Percentiles rank a stretch among this genome's conserved stretches.
phyloP scores from a whole-genome alignment of 2,888 invertebrate genomes.

The Oligia strigilis region DNA sequence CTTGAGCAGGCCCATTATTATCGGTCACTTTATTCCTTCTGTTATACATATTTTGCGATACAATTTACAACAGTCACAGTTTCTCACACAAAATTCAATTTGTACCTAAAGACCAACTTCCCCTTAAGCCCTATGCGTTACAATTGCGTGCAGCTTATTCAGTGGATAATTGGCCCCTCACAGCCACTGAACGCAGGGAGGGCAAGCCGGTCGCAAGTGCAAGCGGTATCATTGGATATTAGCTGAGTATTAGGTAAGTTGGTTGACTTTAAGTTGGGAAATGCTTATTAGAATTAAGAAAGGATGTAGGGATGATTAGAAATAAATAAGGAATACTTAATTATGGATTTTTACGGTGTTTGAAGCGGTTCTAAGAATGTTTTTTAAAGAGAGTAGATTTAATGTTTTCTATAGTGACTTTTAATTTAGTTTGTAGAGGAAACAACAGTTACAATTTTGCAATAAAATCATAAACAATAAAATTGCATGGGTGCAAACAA shows the following conservation, averaged over 20 bases:
- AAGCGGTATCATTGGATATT: constrained; percentile 39
- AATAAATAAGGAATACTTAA: neutral
- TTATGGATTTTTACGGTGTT: neutral
- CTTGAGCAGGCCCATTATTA: neutral
- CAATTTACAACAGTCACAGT: neutral
- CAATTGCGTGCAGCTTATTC: constrained; percentile 60
- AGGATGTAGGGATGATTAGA: neutral
- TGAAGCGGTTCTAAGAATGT: neutral
- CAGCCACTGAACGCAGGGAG: constrained; percentile 53
- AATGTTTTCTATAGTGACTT: neutral
- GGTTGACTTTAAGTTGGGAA: neutral
- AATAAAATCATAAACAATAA: neutral
- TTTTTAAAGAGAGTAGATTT: neutral
- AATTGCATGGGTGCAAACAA: neutral
- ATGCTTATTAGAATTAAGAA: neutral
- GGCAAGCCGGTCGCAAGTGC: constrained; percentile 48
- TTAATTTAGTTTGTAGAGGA: neutral
- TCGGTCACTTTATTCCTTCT: neutral
- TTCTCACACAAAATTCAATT: constrained; percentile 11
- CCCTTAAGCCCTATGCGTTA: constrained; percentile 63
- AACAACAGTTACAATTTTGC: neutral
- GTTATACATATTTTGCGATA: neutral
- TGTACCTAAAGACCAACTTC: constrained; percentile 24
- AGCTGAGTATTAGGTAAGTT: constrained; percentile 54
- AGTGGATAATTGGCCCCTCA: constrained; percentile 61